Evolutionary conservation across 1,140 invertebrate species (phyloP), one percentile per base, ranked within the genome.

Genomic region (Brachionus asplanchnoidis): DNA sequence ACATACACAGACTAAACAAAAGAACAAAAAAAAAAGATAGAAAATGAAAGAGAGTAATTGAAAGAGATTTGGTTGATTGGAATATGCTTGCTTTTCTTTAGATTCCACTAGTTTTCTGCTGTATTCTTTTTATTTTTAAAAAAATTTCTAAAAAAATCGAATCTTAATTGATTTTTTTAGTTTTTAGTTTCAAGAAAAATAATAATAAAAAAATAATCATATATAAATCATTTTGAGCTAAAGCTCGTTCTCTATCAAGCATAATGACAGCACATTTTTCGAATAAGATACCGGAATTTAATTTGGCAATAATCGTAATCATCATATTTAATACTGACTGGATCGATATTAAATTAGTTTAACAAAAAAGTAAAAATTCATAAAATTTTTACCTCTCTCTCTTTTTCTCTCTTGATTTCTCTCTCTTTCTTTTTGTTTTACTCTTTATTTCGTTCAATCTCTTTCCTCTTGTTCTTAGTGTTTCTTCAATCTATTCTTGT

Each of bases 131-230:
- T 73, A 7, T 44, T 44, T 73, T 36, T 36, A 6, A 36, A 36
- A 36, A 36, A 36, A 7, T 36, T 6, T 7, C 32, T 36, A 36
- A 36, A 36, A 36, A 36, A 5, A 36, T 36, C 7, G 68, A 73
- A 42, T 73, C 68, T 73, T 20, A 73, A 73, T 73, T 73, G 68
- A 73, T 73, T 73, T 73, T 73, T 73, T 46, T 73, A 5, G 14
- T 73, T 73, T 73, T 17, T 12, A 14, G 14, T 68, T 14, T 32
- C 9, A 68, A 68, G 32, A 68, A 68, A 32, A 32, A 68, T 40
- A 73, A 73, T 73, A 73, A 70, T 32, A 14, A 70, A 36, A 73
- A 73, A 73, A 36, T 36, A 73, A 42, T 12, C 68, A 73, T 73
- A 14, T 36, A 68, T 32, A 68, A 68, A 68, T 68, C 66, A 68